Evolutionary conservation across 2,888 invertebrate species (phyloP).

Genomic region (Bruchidius siliquastri): DNA sequence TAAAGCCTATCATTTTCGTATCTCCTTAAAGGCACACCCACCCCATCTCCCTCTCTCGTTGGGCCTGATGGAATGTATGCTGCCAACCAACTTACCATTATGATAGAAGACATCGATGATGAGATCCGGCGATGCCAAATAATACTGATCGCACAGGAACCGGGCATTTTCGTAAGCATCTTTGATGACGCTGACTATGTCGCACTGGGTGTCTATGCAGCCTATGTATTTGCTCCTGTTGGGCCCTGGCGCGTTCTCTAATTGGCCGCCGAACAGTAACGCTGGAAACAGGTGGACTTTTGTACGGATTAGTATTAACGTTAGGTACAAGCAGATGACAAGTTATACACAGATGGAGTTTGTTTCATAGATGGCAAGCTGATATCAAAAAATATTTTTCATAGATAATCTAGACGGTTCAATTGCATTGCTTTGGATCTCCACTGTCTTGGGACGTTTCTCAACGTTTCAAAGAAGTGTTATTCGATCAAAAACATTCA

Average conservation of each 20-base stretch:
- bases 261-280: conserved; percentile 72
- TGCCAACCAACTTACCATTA: conserved; percentile 64
- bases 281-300: conserved; percentile 54
- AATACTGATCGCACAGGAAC: conserved; percentile 98
- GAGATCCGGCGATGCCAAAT: conserved; percentile 87
- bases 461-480: too few species aligned
- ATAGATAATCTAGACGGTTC: not conserved
- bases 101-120: conserved; percentile 64
- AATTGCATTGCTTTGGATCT: too few species aligned
- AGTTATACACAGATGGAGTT: not conserved
- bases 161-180: conserved; percentile 98
- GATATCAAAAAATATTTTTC: not conserved
- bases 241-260: conserved; percentile 50
- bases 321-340: not conserved
- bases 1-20: too few species aligned
- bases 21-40: too few species aligned
- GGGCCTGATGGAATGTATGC: too few species aligned
- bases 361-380: not conserved
- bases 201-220: conserved; percentile 94
- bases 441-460: too few species aligned
- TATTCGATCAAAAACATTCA: too few species aligned
- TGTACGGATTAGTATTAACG: conserved; percentile 11
- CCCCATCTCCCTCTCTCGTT: too few species aligned
- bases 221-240: conserved; percentile 80
- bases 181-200: conserved; percentile 81